These are phyloP conservation scores for Scaptomyza montana DNA, from an alignment of 1,140 invertebrate genomes.

Conservation along the genomic window DNA sequence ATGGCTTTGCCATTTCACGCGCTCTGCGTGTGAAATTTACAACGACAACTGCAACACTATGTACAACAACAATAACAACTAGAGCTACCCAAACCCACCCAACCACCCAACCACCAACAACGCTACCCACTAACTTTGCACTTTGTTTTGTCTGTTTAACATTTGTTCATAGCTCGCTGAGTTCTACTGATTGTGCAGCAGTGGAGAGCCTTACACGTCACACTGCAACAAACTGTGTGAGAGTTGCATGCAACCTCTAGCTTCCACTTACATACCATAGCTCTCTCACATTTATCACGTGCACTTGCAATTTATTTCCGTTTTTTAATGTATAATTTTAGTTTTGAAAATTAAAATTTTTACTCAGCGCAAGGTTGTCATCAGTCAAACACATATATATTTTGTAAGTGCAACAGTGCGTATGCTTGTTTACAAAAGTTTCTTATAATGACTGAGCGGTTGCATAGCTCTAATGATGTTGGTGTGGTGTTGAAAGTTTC, in stretches of 20 bases:
- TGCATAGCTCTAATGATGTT: conserved; percentile 22
- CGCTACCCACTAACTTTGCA: conserved; percentile 48
- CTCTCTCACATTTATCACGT: neutral
- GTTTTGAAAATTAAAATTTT: conserved; percentile 65
- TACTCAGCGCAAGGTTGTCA: conserved; percentile 5
- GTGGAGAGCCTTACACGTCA: conserved; percentile 25
- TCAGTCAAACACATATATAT: conserved; percentile 7
- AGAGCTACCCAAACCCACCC: neutral
- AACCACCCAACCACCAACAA: neutral
- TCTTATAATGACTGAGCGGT: conserved; percentile 2
- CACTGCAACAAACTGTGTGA: conserved; percentile 24
- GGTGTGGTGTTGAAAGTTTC: conserved; percentile 3
- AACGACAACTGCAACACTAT: conserved; percentile 48
- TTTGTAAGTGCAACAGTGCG: conserved; percentile 52
- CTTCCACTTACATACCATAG: neutral
- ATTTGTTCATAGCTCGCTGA: conserved; percentile 74
- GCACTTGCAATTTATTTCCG: conserved; percentile 43
- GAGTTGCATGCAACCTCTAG: conserved; percentile 21
- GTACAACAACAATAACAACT: neutral
- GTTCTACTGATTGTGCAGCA: conserved; percentile 69
- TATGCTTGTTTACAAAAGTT: conserved; percentile 39
- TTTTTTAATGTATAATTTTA: conserved; percentile 48
- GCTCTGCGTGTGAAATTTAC: conserved; percentile 60
- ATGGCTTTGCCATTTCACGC: conserved; percentile 62
- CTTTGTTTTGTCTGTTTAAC: conserved; percentile 78